Conservation (phyloP, 2,888 invertebrate genomes). For the Pecten maximus region DNA sequence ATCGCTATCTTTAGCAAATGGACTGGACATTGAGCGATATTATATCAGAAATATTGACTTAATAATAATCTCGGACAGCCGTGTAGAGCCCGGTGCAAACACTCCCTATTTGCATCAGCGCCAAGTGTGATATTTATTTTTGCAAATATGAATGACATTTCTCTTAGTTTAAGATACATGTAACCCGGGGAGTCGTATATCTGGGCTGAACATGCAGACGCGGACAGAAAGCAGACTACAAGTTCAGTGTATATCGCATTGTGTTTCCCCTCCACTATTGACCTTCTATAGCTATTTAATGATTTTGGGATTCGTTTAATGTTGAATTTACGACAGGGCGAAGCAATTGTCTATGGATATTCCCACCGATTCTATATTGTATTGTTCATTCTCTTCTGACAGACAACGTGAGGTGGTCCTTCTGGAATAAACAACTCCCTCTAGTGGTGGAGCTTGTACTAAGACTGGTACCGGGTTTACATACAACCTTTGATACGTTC, state of each 20-base stretch:
- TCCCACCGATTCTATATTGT: neutral
- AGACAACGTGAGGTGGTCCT: constrained; percentile 13
- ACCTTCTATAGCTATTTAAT: neutral
- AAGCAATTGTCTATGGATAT: neutral
- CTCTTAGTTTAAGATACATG: neutral
- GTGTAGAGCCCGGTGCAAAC: neutral
- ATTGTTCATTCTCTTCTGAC: neutral
- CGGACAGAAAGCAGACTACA: neutral
- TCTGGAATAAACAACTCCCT: neutral
- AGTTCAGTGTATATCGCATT: constrained; percentile 1
- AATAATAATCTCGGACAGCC: neutral
- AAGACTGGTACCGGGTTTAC: neutral
- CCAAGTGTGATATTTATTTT: neutral
- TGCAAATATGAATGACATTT: constrained; percentile 6
- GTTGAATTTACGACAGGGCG: neutral
- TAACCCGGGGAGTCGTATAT: neutral
- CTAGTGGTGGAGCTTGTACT: neutral
- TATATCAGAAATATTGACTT: neutral
- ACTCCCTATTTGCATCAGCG: neutral
- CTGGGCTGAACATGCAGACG: constrained; percentile 10
- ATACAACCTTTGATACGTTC: neutral
- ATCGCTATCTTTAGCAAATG: neutral
- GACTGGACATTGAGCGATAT: neutral
- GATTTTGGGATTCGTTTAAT: neutral
- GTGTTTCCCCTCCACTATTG: neutral